Evolutionary conservation across 2,113 vertebrate genomes (phyloP).

Genomic region (Thalassoma bifasciatum): DNA sequence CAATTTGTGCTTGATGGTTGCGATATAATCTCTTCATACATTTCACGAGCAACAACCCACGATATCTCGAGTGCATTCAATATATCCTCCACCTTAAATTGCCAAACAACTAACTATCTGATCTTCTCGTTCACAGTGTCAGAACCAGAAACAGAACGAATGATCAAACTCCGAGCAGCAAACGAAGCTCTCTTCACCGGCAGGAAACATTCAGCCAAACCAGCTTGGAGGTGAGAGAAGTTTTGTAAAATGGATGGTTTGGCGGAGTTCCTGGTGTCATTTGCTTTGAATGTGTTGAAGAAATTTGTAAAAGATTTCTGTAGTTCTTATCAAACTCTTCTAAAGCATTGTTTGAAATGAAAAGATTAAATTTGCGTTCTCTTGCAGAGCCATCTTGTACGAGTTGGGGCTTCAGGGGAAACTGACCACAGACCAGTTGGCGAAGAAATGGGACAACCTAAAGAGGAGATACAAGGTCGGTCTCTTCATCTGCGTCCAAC

Average conservation of each 20-base stretch:
- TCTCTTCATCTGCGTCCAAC: background rate
- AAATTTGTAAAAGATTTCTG: too few relatives aligned
- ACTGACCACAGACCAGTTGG: constrained; percentile 78
- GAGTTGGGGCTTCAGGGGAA: constrained; percentile 79
- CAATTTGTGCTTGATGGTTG: too few relatives aligned
- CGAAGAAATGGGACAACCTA: constrained; percentile 82
- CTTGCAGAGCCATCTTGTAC: constrained; percentile 73
- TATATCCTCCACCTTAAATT: too few relatives aligned
- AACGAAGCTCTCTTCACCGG: constrained; percentile 78
- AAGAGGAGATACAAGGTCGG: constrained; percentile 79
- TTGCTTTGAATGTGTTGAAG: too few relatives aligned
- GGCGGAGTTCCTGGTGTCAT: too few relatives aligned
- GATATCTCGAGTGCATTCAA: too few relatives aligned
- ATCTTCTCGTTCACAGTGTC: constrained; percentile 54
- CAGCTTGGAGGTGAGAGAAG: constrained; percentile 75
- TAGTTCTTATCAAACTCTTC: too few relatives aligned
- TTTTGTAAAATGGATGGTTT: too few relatives aligned
- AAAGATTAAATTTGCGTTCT: background rate
- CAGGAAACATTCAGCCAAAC: constrained; percentile 77
- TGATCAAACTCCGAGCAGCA: constrained; percentile 76
- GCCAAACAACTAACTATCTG: too few relatives aligned
- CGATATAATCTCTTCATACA: too few relatives aligned
- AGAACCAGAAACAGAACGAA: constrained; percentile 66
- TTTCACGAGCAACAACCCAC: too few relatives aligned
- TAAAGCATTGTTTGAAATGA: too few relatives aligned